Evolutionary conservation across 2,113 vertebrate genomes (phyloP), one percentile per base, ranked within the genome.

Genomic region (Clarias magur): DNA sequence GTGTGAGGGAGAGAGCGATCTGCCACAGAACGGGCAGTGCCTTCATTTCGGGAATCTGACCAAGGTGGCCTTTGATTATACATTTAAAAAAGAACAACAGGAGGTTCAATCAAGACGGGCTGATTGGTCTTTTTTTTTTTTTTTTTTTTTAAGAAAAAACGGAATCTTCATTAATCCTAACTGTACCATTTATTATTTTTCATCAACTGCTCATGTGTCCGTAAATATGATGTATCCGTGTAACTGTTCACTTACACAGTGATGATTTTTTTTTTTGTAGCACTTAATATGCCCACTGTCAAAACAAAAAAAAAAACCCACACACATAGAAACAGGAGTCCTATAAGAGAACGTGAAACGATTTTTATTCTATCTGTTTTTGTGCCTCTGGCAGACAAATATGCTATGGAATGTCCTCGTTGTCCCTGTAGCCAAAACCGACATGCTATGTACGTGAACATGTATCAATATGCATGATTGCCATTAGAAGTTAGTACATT

Each of bases 11-110:
- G 34, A 38, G 56, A 72, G 73, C 73, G 38, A 78, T 83, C 87
- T 88, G 89, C 85, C 83, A 65, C 88, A 86, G 92, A 92, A 88
- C 73, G 86, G 89, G 90, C 91, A 90, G 92, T 92, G 92, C 90
- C 92, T 93, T 90, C 89, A 89, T 82, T 86, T 85, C 72, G 59
- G 86, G 84, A 88, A 88, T 87, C 80, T 87, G 83, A 89, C 88
- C 86, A 87, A 89, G 88, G 88, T 88, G 89, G 89, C 92, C 89
- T 93, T 92, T 91, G 86, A 88, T 88, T 34, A 48, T 48, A 48
- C 48, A 48, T 84, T 82, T 82, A 87, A 86, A 79, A 85, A 11
- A 72, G 19, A 48, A 86, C 86, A 86, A 85, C 11, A 63, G 81
- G 84, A 86, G 80, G 60, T 84, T 53, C 56, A 78, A 78, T 54